These are phyloP conservation scores for Melitaea cinxia DNA, from an alignment of 1,140 invertebrate genomes.

Conservation along the genomic window DNA sequence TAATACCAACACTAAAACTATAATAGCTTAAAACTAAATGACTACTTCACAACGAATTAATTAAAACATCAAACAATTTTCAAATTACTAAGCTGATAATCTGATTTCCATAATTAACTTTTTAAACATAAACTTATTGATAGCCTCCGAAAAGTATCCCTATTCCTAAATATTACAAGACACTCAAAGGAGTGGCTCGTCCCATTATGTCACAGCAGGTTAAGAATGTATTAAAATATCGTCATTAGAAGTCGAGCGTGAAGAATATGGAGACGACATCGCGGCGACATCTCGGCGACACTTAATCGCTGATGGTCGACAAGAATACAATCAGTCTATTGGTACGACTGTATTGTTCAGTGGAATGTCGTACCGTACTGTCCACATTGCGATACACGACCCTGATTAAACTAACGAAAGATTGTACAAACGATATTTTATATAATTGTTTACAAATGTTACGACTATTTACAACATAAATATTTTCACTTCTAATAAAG, in stretches of 20 bases:
- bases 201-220: slow-evolving; percentile 6
- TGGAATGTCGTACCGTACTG: slow-evolving; percentile 7
- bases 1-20: no score
- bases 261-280: no score
- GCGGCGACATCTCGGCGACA: slow-evolving; percentile 22
- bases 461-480: no score
- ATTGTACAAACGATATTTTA: no score
- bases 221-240: slow-evolving; percentile 8
- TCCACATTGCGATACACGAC: slow-evolving; percentile 16
- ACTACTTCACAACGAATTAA: no score
- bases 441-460: no score
- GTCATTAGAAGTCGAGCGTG: slow-evolving; percentile 16
- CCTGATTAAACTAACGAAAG: slow-evolving; percentile 12
- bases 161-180: not conserved
- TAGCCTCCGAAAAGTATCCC: not conserved
- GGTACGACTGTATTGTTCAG: slow-evolving; percentile 12
- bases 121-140: not conserved
- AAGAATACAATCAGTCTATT: slow-evolving; percentile 20
- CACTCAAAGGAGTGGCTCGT: no score
- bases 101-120: no score
- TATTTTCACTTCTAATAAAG: no score
- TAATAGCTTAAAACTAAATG: no score
- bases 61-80: no score
- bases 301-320: slow-evolving; percentile 15
- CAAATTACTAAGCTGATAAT: no score